Conservation (phyloP, 2,113 vertebrate species). For the Hystrix brachyura region DNA sequence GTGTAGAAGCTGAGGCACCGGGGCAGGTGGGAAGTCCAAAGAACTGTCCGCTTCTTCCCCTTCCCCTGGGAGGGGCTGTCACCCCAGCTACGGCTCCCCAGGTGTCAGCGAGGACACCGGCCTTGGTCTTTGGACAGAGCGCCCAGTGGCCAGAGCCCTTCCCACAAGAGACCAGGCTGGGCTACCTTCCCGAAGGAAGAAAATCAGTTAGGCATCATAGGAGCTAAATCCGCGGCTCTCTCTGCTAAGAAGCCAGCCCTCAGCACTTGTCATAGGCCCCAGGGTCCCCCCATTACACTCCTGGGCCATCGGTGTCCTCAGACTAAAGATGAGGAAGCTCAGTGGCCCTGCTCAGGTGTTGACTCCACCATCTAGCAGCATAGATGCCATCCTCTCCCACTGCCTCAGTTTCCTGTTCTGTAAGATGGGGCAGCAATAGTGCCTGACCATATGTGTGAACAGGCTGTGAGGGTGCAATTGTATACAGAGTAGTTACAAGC, state of each 20-base stretch:
- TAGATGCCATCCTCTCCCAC: not conserved
- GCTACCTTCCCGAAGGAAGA: not conserved
- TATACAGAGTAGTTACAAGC: accelerated
- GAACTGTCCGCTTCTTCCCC: accelerated
- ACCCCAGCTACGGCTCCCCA: not conserved
- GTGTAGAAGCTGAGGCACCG: accelerated
- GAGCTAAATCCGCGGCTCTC: not conserved
- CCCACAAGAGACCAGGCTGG: not conserved
- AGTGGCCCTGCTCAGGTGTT: accelerated
- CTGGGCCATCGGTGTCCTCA: accelerated
- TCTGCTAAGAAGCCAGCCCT: not conserved
- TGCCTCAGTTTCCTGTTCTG: slow-evolving; percentile 20
- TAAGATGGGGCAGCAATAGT: not conserved
- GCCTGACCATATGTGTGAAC: accelerated
- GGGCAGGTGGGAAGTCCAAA: not conserved
- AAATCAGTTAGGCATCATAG: too few relatives aligned
- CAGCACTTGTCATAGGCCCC: accelerated
- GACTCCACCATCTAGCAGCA: not conserved
- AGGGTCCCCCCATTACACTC: accelerated
- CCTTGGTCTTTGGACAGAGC: not conserved
- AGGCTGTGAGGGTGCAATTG: not conserved
- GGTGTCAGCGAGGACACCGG: not conserved
- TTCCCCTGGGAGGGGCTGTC: accelerated
- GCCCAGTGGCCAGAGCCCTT: not conserved
- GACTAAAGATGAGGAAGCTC: too few relatives aligned